Conservation (phyloP, 2,113 vertebrate genomes). For the Coreoperca whiteheadi region DNA sequence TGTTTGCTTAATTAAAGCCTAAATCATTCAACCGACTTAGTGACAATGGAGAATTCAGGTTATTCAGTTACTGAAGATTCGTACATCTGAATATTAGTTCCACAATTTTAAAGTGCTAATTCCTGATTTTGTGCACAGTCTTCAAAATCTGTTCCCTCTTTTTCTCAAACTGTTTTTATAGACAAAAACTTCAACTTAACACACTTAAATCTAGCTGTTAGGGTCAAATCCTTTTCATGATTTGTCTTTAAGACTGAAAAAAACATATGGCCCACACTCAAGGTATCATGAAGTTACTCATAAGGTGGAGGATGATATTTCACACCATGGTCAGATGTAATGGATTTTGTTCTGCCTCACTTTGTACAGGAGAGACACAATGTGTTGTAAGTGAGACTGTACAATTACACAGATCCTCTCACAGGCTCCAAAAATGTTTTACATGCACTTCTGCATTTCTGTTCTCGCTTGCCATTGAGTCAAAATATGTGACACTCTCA, state of each 20-base stretch:
- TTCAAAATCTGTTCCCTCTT: neutral
- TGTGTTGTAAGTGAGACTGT: neutral
- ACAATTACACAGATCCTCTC: neutral
- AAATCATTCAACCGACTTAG: neutral
- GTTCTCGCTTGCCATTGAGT: neutral
- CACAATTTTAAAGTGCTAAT: neutral
- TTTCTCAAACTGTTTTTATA: neutral
- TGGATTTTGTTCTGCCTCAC: neutral
- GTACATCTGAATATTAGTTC: neutral
- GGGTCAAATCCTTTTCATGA: neutral
- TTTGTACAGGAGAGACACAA: neutral
- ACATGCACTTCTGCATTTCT: slow-evolving; percentile 2
- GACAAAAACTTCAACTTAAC: neutral
- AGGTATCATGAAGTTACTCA: neutral
- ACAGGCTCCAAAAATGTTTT: neutral
- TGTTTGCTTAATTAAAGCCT: slow-evolving; percentile 12
- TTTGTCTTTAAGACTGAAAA: neutral
- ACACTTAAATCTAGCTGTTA: neutral
- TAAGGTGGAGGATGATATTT: neutral
- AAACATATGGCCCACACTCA: too few species aligned
- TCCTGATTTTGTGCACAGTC: neutral
- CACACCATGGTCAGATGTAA: neutral
- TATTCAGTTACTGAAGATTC: neutral
- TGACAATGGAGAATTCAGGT: neutral
- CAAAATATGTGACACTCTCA: neutral